Base-by-base conservation (phyloP, 1,140 invertebrate species). In the Ceratosolen solmsi region DNA sequence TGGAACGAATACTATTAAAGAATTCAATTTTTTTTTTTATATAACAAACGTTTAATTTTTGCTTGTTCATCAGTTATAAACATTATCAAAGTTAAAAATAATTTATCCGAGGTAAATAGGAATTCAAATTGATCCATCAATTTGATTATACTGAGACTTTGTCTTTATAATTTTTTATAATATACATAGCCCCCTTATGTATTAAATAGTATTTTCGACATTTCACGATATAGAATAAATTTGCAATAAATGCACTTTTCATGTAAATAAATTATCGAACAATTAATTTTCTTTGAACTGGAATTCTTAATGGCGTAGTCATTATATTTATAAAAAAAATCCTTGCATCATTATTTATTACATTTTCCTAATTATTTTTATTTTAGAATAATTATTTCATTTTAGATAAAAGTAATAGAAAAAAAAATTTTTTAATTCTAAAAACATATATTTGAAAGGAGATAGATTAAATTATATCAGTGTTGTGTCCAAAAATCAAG, bases 131-230 rank as follows among this genome's bases (percentile, higher is more conserved):
- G 9, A 58, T 75, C 17, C 15, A 33, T 58, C 27, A 54, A 75
- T 63, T 76, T 8, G 7, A 76, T 63, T 60, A 25, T 17, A n/a
- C 2, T n/a, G n/a, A 63, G 56, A 75, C 58, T 60, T 63, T 76
- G 63, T 63, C 17, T 46, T 7, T 11, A 33, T n/a, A 11, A 58
- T 58, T 75, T 75, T 75, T 27, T 27, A 27, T 56, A 20, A 60
- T 15, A 27, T 41, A 41, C 1, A 27, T 60, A 46, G 25, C 36
- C 25, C 5, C n/a, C 46, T 71, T 41, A 25, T 25, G 2, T 20
- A 36, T 36, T 15, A 65, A 38, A 65, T 36, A 33, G 8, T 65
- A 17, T 65, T 36, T 36, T 65, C 22, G 2, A 1, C 27, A 27
- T 60, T 25, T 9, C 8, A 41, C 41, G 70, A 20, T 75, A 11